phyloP scores from a whole-genome alignment of 2,113 vertebrate species.

The Pipa parva region DNA sequence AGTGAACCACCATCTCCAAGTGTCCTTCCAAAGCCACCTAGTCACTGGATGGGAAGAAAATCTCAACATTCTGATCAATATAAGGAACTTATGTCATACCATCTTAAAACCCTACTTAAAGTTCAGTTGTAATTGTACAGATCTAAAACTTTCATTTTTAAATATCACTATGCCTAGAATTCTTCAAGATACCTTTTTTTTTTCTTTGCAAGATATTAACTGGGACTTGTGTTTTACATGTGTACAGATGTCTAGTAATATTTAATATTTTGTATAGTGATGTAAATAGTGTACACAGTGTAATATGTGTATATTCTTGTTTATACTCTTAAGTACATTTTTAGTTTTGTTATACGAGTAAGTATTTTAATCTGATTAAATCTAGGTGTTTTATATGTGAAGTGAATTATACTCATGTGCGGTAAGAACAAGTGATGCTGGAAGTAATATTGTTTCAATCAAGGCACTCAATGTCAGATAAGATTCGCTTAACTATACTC shows the following conservation, averaged over 20 bases:
- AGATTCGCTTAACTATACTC: too few species aligned
- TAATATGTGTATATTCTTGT: slow-evolving; percentile 90
- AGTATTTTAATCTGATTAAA: slow-evolving; percentile 72
- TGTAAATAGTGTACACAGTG: slow-evolving; percentile 90
- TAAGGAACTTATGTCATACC: slow-evolving; percentile 82
- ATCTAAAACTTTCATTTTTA: background rate
- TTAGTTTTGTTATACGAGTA: slow-evolving; percentile 96
- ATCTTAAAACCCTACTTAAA: slow-evolving; percentile 88
- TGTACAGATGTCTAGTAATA: slow-evolving; percentile 55
- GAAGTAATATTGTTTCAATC: too few species aligned
- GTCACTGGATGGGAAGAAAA: slow-evolving; percentile 84
- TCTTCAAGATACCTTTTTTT: background rate
- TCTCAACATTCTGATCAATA: slow-evolving; percentile 64
- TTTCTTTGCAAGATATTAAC: slow-evolving; percentile 34
- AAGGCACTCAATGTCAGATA: too few species aligned
- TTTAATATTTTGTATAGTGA: slow-evolving; percentile 77
- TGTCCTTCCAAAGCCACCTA: slow-evolving; percentile 89
- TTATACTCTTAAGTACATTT: slow-evolving; percentile 85
- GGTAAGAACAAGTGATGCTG: slow-evolving; percentile 57
- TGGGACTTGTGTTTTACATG: slow-evolving; percentile 45
- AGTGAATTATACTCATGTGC: slow-evolving; percentile 47
- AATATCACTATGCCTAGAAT: background rate
- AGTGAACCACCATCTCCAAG: slow-evolving; percentile 93
- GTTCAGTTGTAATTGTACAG: slow-evolving; percentile 65
- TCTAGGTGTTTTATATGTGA: slow-evolving; percentile 69